phyloP scores from a whole-genome alignment of 2,113 vertebrate species.

The Carassius carassius region DNA sequence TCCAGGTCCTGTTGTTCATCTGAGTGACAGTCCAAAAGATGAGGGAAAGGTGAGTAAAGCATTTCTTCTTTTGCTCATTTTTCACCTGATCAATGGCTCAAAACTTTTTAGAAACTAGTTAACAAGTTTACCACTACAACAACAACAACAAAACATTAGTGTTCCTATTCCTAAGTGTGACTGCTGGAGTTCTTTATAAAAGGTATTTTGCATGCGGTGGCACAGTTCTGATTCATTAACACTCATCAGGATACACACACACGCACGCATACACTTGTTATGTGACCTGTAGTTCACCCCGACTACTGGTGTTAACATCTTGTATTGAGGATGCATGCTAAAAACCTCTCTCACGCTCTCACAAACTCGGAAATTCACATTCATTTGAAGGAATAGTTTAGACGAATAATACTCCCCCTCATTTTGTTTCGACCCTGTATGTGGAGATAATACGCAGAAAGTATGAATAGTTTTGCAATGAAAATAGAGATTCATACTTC shows the following conservation, averaged over 20 bases:
- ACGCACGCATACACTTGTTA: not conserved
- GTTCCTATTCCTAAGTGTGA: not conserved
- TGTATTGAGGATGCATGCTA: conserved; percentile 18
- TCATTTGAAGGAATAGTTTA: not conserved
- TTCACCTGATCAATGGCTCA: not conserved
- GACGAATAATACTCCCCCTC: not conserved
- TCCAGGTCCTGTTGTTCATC: conserved; percentile 95
- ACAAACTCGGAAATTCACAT: not conserved
- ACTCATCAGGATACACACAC: conserved; percentile 31
- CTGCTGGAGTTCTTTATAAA: conserved; percentile 15
- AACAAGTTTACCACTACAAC: not conserved
- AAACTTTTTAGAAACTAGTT: not conserved
- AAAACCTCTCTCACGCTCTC: not conserved
- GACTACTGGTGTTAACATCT: conserved; percentile 11
- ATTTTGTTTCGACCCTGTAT: not conserved
- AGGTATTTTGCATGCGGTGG: conserved; percentile 28
- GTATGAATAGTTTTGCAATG: not conserved
- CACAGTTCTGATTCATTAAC: conserved; percentile 19
- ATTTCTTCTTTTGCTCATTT: not conserved
- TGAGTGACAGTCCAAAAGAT: conserved; percentile 97
- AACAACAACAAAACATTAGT: not conserved
- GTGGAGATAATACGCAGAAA: not conserved
- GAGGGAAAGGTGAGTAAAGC: conserved; percentile 90
- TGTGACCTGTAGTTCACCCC: conserved; percentile 11
- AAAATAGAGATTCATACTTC: not conserved